Evolutionary conservation across 2,888 invertebrate genomes (phyloP).

Genomic region (Ennomos fuscantarius): DNA sequence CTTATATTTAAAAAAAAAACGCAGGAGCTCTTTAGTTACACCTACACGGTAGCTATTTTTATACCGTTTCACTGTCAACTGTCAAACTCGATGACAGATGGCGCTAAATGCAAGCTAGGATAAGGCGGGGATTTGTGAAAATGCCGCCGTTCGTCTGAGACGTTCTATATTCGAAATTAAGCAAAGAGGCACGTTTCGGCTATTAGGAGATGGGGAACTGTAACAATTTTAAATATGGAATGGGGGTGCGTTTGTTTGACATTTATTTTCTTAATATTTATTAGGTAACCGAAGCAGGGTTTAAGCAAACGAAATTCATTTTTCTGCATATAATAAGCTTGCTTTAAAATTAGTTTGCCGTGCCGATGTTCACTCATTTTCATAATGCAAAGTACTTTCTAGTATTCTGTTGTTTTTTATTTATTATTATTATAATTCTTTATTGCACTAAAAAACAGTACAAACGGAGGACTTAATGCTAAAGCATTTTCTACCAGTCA

Average conservation of each 20-base stretch:
- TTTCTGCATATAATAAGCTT: conserved; percentile 39
- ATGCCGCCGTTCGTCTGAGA: conserved; percentile 48
- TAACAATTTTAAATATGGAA: conserved; percentile 50
- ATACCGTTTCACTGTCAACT: conserved; percentile 72
- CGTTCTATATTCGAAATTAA: conserved; percentile 62
- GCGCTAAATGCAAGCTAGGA: conserved; percentile 64
- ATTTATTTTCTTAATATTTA: conserved; percentile 43
- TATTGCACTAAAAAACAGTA: too few species aligned
- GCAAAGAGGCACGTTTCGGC: conserved; percentile 60
- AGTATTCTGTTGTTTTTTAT: too few species aligned
- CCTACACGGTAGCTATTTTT: conserved; percentile 58
- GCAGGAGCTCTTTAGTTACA: too few species aligned
- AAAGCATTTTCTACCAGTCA: too few species aligned
- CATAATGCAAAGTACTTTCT: too few species aligned
- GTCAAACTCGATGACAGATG: conserved; percentile 81
- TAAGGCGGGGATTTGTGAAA: conserved; percentile 58
- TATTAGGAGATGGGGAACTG: conserved; percentile 51
- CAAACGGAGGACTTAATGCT: too few species aligned
- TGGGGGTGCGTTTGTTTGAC: conserved; percentile 47
- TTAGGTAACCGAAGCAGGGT: conserved; percentile 28
- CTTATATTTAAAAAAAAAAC: conserved; percentile 19
- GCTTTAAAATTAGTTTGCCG: conserved; percentile 54
- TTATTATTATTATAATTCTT: too few species aligned
- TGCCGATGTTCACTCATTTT: too few species aligned
- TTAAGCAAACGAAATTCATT: conserved; percentile 16